Conservation (phyloP, 1,140 invertebrate species). For the Drosophila equinoxialis region DNA sequence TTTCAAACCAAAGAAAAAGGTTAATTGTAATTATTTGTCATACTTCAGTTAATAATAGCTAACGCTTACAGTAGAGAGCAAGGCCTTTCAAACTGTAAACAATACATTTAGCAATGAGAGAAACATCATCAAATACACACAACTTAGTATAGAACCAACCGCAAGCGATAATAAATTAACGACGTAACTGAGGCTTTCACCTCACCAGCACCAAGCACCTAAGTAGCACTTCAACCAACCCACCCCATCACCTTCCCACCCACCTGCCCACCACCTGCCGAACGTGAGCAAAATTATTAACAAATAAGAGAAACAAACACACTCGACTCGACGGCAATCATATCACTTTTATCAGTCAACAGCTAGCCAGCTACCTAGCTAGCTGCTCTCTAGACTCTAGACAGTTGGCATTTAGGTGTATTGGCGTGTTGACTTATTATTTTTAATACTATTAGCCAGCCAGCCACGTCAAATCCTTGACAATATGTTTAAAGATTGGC, state of each 20-base stretch:
- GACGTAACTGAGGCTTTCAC: constrained; percentile 37
- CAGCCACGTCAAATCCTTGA: constrained; percentile 28
- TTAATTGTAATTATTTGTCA: background rate
- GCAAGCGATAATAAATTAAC: constrained; percentile 33
- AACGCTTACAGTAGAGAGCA: background rate
- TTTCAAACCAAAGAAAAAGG: background rate
- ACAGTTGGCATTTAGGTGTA: constrained; percentile 61
- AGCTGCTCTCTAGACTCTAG: constrained; percentile 27
- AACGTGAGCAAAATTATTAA: constrained; percentile 63
- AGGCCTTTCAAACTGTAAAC: constrained; percentile 29
- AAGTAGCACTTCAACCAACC: background rate
- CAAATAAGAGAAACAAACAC: constrained; percentile 33
- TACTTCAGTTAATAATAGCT: background rate
- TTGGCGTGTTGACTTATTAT: constrained; percentile 69
- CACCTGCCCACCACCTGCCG: constrained; percentile 10
- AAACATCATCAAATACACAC: constrained; percentile 1
- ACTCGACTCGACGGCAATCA: constrained; percentile 35
- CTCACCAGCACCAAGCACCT: constrained; percentile 16
- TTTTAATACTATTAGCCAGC: constrained; percentile 38
- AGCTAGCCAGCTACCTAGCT: constrained; percentile 33
- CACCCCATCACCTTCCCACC: background rate
- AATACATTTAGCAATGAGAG: constrained; percentile 43
- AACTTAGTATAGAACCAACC: constrained; percentile 28
- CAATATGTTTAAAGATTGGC: constrained; percentile 64
- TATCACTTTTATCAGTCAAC: constrained; percentile 65